A percentile compares a stretch with the other conserved stretches of the same genome.
phyloP scores from a whole-genome alignment of 2,113 vertebrate species.

The Eudyptes chrysolophus region DNA sequence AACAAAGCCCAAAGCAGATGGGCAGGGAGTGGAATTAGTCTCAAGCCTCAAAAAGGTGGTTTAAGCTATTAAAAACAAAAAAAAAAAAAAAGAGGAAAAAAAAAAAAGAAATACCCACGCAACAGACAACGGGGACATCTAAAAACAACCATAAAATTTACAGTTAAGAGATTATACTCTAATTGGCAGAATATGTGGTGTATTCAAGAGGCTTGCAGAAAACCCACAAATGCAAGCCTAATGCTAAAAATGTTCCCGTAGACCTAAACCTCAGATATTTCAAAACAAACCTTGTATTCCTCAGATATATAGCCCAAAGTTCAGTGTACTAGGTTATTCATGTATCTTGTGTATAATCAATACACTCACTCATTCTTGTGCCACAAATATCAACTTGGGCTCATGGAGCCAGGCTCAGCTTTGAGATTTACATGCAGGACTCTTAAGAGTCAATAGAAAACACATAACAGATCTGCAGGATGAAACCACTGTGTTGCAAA shows the following conservation, averaged over 20 bases:
- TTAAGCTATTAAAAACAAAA: constrained; percentile 42
- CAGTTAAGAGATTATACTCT: constrained; percentile 29
- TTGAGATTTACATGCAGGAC: constrained; percentile 77
- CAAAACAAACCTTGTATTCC: constrained; percentile 28
- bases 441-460: constrained; percentile 74
- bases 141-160: constrained; percentile 36
- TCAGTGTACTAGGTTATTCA: constrained; percentile 27
- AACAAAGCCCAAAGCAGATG: constrained; percentile 73
- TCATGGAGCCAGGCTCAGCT: constrained; percentile 74
- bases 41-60: constrained; percentile 63
- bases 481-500: constrained; percentile 70
- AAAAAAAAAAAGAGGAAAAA: not conserved
- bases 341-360: constrained; percentile 17
- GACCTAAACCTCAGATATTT: constrained; percentile 48
- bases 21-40: constrained; percentile 67
- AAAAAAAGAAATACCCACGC: not conserved
- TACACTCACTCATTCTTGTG: constrained; percentile 56
- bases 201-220: constrained; percentile 65
- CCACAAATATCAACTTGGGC: constrained; percentile 53
- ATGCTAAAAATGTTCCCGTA: constrained; percentile 45
- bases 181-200: constrained; percentile 55
- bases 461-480: constrained; percentile 68
- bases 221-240: constrained; percentile 70
- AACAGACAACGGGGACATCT: constrained; percentile 15
- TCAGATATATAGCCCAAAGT: constrained; percentile 34